phyloP scores from a whole-genome alignment of 1,140 invertebrate genomes.

The Nylanderia fulva region DNA sequence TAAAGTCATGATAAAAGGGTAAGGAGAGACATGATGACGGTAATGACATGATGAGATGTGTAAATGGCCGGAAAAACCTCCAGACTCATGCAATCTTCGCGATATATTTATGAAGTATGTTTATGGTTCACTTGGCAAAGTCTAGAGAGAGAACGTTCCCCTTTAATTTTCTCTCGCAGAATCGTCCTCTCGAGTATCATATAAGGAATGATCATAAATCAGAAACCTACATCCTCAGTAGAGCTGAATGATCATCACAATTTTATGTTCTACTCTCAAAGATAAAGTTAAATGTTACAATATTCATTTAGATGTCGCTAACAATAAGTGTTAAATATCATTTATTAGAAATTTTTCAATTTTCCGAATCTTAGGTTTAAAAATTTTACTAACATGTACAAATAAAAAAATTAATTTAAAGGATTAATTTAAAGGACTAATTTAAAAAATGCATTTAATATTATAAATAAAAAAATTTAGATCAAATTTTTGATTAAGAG shows the following conservation, averaged over 20 bases:
- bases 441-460: neutral
- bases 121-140: slow-evolving; percentile 22
- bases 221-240: neutral
- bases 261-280: neutral
- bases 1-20: neutral
- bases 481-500: neutral
- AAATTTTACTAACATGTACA: no score
- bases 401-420: no score
- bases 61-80: slow-evolving; percentile 51
- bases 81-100: neutral
- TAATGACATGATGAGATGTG: slow-evolving; percentile 62
- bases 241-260: neutral
- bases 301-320: neutral
- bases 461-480: neutral
- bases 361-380: neutral
- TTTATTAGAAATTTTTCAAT: neutral
- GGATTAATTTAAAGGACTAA: no score
- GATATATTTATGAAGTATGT: slow-evolving; percentile 57
- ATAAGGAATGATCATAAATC: slow-evolving; percentile 62
- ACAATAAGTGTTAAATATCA: neutral
- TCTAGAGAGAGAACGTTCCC: neutral
- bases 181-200: slow-evolving; percentile 51
- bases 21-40: neutral
- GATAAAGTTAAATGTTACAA: neutral
- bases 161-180: slow-evolving; percentile 42